These are phyloP conservation scores for Cichlasoma orientale DNA, from an alignment of 2,797 vertebrate species.

Conservation along the genomic window DNA sequence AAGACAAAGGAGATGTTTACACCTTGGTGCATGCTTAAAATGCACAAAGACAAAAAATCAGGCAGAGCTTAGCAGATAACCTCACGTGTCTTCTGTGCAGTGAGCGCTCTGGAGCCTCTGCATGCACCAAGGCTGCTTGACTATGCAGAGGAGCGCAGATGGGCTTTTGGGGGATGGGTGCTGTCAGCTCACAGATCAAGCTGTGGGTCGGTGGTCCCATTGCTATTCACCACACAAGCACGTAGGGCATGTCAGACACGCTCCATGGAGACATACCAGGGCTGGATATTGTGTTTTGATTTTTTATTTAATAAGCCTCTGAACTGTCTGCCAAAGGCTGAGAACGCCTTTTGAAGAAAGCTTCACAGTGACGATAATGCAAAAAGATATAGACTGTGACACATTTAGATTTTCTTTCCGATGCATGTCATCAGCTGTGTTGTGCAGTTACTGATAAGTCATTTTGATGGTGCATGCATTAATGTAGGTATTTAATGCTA, in stretches of 20 bases:
- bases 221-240: conserved; percentile 76
- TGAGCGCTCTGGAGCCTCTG: conserved; percentile 28
- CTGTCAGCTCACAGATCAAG: conserved; percentile 78
- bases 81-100: conserved; percentile 44
- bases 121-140: conserved; percentile 62
- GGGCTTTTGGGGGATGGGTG: conserved; percentile 78
- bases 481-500: background rate
- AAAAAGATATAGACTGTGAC: background rate
- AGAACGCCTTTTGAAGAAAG: conserved; percentile 1
- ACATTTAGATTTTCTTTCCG: conserved; percentile 11
- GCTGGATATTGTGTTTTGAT: conserved; percentile 43
- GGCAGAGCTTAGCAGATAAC: conserved; percentile 27
- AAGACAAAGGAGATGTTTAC: conserved; percentile 37
- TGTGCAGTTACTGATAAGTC: conserved; percentile 11
- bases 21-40: conserved; percentile 2
- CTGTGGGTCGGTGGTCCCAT: conserved; percentile 78
- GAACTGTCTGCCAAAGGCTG: conserved; percentile 3
- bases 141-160: conserved; percentile 78
- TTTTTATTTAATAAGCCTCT: conserved; percentile 21
- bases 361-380: conserved; percentile 8
- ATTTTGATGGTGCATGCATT: background rate
- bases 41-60: background rate
- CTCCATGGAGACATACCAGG: conserved; percentile 67
- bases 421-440: conserved; percentile 17
- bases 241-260: conserved; percentile 76